Conservation (phyloP, 2,797 vertebrate species). For the Nothura maculosa region DNA sequence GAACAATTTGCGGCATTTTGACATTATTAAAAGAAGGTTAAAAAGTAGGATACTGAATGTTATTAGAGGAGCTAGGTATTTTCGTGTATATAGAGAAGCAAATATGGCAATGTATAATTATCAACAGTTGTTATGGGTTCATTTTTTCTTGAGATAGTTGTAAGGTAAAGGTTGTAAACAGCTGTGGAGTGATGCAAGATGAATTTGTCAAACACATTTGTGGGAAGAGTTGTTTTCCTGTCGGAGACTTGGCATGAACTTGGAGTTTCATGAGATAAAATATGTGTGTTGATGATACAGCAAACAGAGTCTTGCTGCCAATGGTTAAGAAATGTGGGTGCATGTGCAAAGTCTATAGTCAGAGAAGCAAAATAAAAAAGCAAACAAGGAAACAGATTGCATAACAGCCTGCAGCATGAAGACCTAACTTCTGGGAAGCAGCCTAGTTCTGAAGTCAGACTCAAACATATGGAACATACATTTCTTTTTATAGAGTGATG, state of each 20-base stretch:
- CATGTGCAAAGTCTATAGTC: not conserved
- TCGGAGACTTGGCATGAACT: not conserved
- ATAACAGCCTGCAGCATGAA: not conserved
- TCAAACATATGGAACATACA: not conserved
- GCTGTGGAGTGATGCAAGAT: not conserved
- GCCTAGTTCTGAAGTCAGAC: not conserved
- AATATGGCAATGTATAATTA: not conserved
- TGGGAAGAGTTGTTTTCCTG: not conserved
- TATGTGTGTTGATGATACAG: not conserved
- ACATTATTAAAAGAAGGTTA: not conserved
- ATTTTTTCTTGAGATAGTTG: not conserved
- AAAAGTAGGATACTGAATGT: not conserved
- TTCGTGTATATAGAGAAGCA: not conserved
- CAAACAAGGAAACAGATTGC: not conserved
- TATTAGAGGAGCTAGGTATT: not conserved
- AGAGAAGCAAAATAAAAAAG: not conserved
- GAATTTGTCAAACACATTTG: not conserved
- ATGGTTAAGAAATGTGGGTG: not conserved
- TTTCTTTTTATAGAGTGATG: not conserved
- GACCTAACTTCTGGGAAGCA: not conserved
- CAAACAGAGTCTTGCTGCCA: not conserved
- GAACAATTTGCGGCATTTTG: not conserved
- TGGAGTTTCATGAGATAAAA: not conserved
- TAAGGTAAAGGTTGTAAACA: constrained; percentile 11
- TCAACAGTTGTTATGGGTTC: not conserved